Conservation (phyloP, 1,140 invertebrate species). For the Galendromus occidentalis region DNA sequence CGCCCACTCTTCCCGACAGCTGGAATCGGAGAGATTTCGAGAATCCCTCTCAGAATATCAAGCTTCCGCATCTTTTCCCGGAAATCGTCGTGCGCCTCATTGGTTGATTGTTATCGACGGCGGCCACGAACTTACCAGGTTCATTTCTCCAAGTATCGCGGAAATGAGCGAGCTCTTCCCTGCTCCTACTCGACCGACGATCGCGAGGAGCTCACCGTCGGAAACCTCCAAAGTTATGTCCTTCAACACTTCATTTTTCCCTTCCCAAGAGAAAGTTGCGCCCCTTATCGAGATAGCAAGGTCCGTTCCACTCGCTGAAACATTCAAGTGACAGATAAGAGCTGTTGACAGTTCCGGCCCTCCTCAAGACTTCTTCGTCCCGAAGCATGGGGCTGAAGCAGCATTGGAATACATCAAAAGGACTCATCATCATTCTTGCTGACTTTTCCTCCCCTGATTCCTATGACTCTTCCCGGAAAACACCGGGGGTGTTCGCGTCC, state of each 20-base stretch:
- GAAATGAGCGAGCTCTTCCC: conserved; percentile 37
- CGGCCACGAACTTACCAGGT: conserved; percentile 21
- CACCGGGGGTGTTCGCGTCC: too few species aligned
- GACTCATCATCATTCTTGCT: too few species aligned
- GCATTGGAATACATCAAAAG: too few species aligned
- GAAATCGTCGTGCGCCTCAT: too few species aligned
- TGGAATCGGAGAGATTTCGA: not conserved
- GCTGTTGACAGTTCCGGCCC: not conserved
- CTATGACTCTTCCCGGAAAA: too few species aligned
- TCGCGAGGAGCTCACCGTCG: conserved; percentile 36
- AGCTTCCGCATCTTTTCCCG: too few species aligned
- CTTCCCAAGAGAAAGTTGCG: not conserved
- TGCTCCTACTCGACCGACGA: conserved; percentile 33
- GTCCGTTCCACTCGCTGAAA: not conserved
- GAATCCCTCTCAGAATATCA: too few species aligned
- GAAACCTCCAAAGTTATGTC: conserved; percentile 22
- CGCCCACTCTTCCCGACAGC: conserved; percentile 22
- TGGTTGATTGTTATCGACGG: too few species aligned
- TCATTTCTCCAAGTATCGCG: conserved; percentile 34
- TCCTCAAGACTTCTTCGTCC: not conserved
- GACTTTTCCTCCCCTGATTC: too few species aligned
- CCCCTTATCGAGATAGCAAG: not conserved
- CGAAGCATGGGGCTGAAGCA: not conserved
- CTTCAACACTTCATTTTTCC: conserved; percentile 2
- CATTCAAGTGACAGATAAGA: not conserved